Conservation (phyloP, 1,140 invertebrate genomes). For the Thalassaphorura encarpata region DNA sequence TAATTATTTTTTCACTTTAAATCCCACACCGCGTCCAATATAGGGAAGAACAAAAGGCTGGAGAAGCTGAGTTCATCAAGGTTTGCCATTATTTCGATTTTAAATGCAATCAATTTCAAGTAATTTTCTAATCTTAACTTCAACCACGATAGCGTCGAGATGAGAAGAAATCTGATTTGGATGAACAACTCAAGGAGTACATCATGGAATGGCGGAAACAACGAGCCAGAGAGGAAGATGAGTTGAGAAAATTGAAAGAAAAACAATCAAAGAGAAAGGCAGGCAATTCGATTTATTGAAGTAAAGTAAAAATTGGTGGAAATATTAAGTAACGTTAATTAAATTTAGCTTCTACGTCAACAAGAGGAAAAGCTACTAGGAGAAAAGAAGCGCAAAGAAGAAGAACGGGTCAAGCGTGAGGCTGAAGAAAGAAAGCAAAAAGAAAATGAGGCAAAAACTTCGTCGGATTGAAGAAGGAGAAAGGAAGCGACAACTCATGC, state of each 20-base stretch:
- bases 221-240: slow-evolving; percentile 42
- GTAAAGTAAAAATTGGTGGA: background rate
- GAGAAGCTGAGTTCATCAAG: background rate
- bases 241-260: slow-evolving; percentile 43
- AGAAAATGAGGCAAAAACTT: slow-evolving; percentile 42
- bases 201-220: slow-evolving; percentile 41
- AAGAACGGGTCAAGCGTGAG: slow-evolving; percentile 37
- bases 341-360: slow-evolving; percentile 35
- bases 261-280: slow-evolving; percentile 37
- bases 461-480: slow-evolving; percentile 44
- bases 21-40: background rate
- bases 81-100: no score
- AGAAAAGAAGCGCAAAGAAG: slow-evolving; percentile 40
- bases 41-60: background rate
- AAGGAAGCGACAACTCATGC: slow-evolving; percentile 39
- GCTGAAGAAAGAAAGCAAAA: slow-evolving; percentile 37
- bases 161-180: slow-evolving; percentile 8
- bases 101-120: no score
- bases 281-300: background rate
- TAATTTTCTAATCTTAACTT: no score
- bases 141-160: slow-evolving; percentile 2
- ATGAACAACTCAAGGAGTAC: slow-evolving; percentile 36
- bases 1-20: background rate
- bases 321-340: slow-evolving; percentile 7
- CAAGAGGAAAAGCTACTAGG: slow-evolving; percentile 41